A percentile compares a stretch with the other conserved stretches of the same genome.
Conservation (phyloP, 2,797 vertebrate species). For the Macropodus opercularis region DNA sequence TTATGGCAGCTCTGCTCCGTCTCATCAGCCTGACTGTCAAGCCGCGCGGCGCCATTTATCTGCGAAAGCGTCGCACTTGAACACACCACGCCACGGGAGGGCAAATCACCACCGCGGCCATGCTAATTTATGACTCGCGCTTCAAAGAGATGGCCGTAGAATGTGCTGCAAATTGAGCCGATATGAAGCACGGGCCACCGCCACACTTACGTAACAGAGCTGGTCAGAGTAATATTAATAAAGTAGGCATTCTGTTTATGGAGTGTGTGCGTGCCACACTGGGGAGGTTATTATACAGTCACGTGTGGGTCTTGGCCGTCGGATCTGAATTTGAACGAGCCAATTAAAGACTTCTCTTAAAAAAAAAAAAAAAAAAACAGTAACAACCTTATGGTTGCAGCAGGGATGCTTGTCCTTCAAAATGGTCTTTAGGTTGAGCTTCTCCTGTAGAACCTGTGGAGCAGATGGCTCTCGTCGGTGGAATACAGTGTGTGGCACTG, state of each 20-base stretch:
- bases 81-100: slow-evolving; percentile 34
- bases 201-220: slow-evolving; percentile 22
- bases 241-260: background rate
- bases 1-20: slow-evolving; percentile 54
- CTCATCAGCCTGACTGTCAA: slow-evolving; percentile 57
- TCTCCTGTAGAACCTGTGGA: slow-evolving; percentile 15
- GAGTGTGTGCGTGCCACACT: too few relatives aligned
- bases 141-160: slow-evolving; percentile 30
- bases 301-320: slow-evolving; percentile 8
- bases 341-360: slow-evolving; percentile 51
- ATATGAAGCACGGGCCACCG: slow-evolving; percentile 17
- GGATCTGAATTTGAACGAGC: slow-evolving; percentile 48
- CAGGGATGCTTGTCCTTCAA: slow-evolving; percentile 21
- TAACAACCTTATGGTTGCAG: slow-evolving; percentile 7
- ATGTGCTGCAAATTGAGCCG: slow-evolving; percentile 34
- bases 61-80: slow-evolving; percentile 31
- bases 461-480: slow-evolving; percentile 63
- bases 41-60: slow-evolving; percentile 55
- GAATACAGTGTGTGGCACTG: background rate
- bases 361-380: slow-evolving; percentile 19
- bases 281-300: slow-evolving; percentile 7
- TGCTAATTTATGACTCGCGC: slow-evolving; percentile 17
- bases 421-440: background rate
- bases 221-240: slow-evolving; percentile 17
- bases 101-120: slow-evolving; percentile 19